phyloP scores from a whole-genome alignment of 2,797 vertebrate species.

The Acanthis flammea region DNA sequence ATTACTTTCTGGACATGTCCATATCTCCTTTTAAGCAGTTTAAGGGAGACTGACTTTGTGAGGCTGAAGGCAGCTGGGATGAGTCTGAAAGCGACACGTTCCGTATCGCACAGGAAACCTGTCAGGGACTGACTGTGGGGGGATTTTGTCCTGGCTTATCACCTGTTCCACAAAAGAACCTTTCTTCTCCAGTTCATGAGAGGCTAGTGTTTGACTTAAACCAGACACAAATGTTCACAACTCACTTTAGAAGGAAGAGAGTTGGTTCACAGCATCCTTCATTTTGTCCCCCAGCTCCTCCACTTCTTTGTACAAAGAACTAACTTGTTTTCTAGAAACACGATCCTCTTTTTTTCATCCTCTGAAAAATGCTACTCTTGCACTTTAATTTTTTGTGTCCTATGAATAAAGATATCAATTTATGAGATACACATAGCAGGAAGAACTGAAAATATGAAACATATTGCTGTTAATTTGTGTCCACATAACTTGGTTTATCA shows the following conservation, averaged over 20 bases:
- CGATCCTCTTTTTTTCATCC: neutral
- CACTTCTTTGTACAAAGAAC: neutral
- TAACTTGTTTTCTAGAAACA: neutral
- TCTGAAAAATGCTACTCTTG: neutral
- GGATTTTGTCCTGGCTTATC: accelerated
- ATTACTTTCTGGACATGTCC: neutral
- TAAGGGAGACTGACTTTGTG: neutral
- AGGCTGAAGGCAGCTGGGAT: neutral
- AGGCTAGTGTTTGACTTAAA: neutral
- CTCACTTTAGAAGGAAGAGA: neutral
- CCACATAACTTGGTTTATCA: neutral
- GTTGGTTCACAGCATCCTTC: neutral
- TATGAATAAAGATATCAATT: neutral
- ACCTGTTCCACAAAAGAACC: neutral
- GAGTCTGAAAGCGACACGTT: accelerated
- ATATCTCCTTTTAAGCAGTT: neutral
- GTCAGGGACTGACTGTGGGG: accelerated
- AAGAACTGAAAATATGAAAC: neutral
- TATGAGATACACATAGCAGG: neutral
- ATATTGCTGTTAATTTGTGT: neutral
- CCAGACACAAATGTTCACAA: neutral
- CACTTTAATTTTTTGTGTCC: neutral
- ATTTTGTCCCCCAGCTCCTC: neutral
- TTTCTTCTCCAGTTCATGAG: neutral
- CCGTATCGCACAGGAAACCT: neutral